Base-by-base conservation (phyloP, 2,888 invertebrate genomes). In the Oasisia sp. region DNA sequence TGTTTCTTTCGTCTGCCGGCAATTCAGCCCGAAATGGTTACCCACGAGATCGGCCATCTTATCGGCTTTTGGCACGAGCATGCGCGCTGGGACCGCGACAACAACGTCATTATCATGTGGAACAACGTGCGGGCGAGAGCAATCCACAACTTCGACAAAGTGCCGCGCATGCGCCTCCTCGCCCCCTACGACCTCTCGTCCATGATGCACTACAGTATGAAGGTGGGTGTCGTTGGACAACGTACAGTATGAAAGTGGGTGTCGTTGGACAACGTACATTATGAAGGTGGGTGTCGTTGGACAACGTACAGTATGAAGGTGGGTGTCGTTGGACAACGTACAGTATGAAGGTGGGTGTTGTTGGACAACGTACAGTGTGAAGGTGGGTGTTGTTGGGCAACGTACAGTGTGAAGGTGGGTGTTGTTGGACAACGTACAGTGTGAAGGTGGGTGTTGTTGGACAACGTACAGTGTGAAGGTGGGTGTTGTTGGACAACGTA, bases 141-240 rank as follows among this genome's bases (percentile, higher is more conserved):
- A 44, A 44, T n/a, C 44, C 92, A 93, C 91, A 93, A 94, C 93
- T 94, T 93, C 90, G 38, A 92, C 91, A 93, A 91, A 50, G 92
- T 91, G 91, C 38, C n/a, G 32, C 32, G 74, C 19, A 92, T 93
- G 90, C 58, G 92, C 5, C 91, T 94, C 8, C 92, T 93, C 38
- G 92, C 93, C n/a, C 94, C 94, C 1, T 94, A 94, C 45, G 94
- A 94, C 89, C 92, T 94, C 90, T 92, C 93, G n/a, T 94, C 93
- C 32, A 92, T 93, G 50, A 94, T 94, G 93, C 94, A 94, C 90
- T 94, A 94, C 89, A 91, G 90, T 5, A 91, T 92, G 19, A 93
- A 91, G 92, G 94, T 94, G 74, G 8, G 93, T 38, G n/a, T 5
- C 38, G 38, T 50, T 50, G 50, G 50, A 14, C 50, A 50, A 50